These are phyloP conservation scores for Leptinotarsa peninsularis DNA, from an alignment of 2,888 invertebrate species.

Conservation along the genomic window DNA sequence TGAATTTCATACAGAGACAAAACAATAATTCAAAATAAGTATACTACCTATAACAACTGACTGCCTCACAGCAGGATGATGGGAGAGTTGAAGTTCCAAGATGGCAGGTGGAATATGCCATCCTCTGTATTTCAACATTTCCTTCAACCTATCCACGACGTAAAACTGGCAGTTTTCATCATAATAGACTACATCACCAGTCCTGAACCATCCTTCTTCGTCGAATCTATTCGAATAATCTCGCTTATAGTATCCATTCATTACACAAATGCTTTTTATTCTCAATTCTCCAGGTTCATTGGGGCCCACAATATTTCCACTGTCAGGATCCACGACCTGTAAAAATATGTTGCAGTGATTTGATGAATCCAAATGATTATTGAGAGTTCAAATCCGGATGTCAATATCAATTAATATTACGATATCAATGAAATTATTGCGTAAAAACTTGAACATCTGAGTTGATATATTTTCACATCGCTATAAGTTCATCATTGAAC, in stretches of 20 bases:
- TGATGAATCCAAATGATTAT: not conserved
- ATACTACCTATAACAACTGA: conserved; percentile 55
- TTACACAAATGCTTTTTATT: conserved; percentile 62
- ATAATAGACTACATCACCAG: conserved; percentile 69
- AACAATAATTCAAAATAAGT: not conserved
- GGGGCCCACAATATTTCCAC: conserved; percentile 56
- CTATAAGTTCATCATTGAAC: too few relatives aligned
- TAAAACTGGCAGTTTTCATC: conserved; percentile 67
- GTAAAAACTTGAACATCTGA: too few relatives aligned
- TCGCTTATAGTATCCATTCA: conserved; percentile 67
- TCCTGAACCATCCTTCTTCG: conserved; percentile 67
- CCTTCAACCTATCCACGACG: conserved; percentile 68
- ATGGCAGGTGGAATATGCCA: conserved; percentile 66
- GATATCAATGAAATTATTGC: too few relatives aligned
- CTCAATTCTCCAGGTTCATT: conserved; percentile 69
- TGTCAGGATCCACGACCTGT: conserved; percentile 56
- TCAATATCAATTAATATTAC: too few relatives aligned
- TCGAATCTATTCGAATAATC: conserved; percentile 65
- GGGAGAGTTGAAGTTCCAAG: conserved; percentile 54
- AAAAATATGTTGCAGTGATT: conserved; percentile 10
- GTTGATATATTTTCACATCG: too few relatives aligned
- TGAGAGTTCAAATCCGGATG: too few relatives aligned
- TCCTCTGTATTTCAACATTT: conserved; percentile 68
- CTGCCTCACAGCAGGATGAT: conserved; percentile 57
- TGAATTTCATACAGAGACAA: too few relatives aligned